Evolutionary conservation across 1,140 invertebrate species (phyloP).

Genomic region (Drosophila triauraria): DNA sequence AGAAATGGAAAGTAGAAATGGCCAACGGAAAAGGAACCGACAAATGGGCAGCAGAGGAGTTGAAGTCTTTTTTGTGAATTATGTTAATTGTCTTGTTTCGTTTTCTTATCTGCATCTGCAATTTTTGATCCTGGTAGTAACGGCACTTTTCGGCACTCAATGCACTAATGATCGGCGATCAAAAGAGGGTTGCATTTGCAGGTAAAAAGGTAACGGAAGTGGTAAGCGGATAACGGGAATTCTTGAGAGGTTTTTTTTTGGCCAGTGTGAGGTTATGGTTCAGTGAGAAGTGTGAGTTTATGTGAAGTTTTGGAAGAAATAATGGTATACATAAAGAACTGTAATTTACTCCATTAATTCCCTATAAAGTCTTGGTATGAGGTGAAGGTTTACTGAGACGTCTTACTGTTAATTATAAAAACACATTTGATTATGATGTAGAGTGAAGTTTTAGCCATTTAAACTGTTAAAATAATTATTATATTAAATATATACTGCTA

Average conservation of each 20-base stretch:
- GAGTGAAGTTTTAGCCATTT: neutral
- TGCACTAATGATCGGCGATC: constrained; percentile 34
- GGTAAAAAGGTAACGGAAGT: constrained; percentile 19
- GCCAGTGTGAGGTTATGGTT: neutral
- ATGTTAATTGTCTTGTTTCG: constrained; percentile 71
- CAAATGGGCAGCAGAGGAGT: constrained; percentile 8
- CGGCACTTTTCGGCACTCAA: constrained; percentile 47
- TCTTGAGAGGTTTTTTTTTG: neutral
- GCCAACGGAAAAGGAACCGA: constrained; percentile 27
- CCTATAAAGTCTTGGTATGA: no score
- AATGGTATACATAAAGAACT: neutral
- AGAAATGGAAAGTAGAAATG: constrained; percentile 76
- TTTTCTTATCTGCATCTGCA: constrained; percentile 36
- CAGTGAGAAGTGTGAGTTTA: neutral
- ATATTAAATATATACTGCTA: no score
- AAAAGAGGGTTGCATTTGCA: constrained; percentile 2
- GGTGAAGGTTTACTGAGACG: neutral
- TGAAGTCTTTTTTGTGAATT: constrained; percentile 61
- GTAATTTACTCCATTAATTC: neutral
- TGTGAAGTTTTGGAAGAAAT: neutral
- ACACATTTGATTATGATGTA: neutral
- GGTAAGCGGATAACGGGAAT: constrained; percentile 18
- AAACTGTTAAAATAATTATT: neutral
- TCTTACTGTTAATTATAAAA: no score
- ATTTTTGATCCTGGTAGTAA: constrained; percentile 61